Evolutionary conservation across 2,797 vertebrate genomes (phyloP).

Genomic region (Pangasius macronema): DNA sequence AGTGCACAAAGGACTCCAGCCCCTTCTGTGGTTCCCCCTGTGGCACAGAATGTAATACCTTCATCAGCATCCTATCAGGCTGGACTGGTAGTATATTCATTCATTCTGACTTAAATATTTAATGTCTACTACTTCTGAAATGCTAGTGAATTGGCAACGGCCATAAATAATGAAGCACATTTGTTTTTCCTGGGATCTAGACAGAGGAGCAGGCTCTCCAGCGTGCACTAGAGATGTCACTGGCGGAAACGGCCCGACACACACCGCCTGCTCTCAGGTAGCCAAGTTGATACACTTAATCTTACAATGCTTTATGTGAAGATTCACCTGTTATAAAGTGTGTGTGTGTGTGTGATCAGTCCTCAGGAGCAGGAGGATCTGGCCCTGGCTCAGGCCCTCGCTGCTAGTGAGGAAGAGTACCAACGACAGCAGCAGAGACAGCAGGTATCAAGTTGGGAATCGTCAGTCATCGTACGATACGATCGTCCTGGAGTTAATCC

Average conservation of each 20-base stretch:
- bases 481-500: too few species aligned
- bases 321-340: neutral
- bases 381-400: slow-evolving; percentile 82
- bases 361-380: slow-evolving; percentile 85
- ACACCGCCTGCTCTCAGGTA: slow-evolving; percentile 72
- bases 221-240: slow-evolving; percentile 91
- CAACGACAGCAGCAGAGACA: slow-evolving; percentile 80
- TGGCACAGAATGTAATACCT: slow-evolving; percentile 70
- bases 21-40: slow-evolving; percentile 58
- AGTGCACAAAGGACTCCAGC: slow-evolving; percentile 62
- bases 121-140: slow-evolving; percentile 23
- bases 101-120: slow-evolving; percentile 43
- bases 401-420: slow-evolving; percentile 82
- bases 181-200: slow-evolving; percentile 68
- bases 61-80: slow-evolving; percentile 75
- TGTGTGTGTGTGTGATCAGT: slow-evolving; percentile 61
- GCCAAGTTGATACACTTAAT: slow-evolving; percentile 2
- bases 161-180: slow-evolving; percentile 32
- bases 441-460: slow-evolving; percentile 83
- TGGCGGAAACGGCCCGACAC: slow-evolving; percentile 78
- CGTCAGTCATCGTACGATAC: too few species aligned
- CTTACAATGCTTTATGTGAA: neutral
- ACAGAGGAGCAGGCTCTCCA: slow-evolving; percentile 95
- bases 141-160: neutral
- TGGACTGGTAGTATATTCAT: slow-evolving; percentile 68